These are phyloP conservation scores for Leptobrachium leishanense DNA, from an alignment of 2,113 vertebrate genomes.

Conservation along the genomic window DNA sequence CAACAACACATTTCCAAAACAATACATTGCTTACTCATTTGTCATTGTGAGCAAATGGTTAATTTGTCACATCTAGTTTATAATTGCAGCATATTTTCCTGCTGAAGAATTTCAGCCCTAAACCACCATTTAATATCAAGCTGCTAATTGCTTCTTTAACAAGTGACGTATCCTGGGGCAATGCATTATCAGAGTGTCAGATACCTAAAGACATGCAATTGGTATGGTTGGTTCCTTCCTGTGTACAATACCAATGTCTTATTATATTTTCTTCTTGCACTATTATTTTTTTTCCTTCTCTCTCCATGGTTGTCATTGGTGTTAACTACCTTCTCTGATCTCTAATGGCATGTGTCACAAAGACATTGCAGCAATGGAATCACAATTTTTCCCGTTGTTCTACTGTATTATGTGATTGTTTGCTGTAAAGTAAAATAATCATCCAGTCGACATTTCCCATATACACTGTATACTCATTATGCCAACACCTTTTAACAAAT, in stretches of 20 bases:
- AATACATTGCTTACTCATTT: neutral
- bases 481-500: too few relatives aligned
- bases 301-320: neutral
- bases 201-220: constrained; percentile 26
- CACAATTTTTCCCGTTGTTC: neutral
- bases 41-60: neutral
- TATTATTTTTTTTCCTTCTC: neutral
- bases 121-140: constrained; percentile 36
- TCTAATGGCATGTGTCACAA: neutral
- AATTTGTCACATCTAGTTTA: constrained; percentile 3
- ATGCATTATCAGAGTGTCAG: constrained; percentile 32
- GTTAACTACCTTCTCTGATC: neutral
- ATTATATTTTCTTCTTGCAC: neutral
- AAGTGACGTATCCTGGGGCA: constrained; percentile 34
- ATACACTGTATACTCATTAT: too few relatives aligned
- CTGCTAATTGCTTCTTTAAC: constrained; percentile 41
- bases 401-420: neutral
- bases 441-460: too few relatives aligned
- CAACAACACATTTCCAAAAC: too few relatives aligned
- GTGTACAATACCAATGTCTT: neutral
- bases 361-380: neutral
- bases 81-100: constrained; percentile 34
- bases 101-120: constrained; percentile 28
- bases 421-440: too few relatives aligned
- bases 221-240: neutral